Evolutionary conservation across 1,140 invertebrate genomes (phyloP), one percentile per base, ranked within the genome.

Genomic region (Cardiocondyla obscurior): DNA sequence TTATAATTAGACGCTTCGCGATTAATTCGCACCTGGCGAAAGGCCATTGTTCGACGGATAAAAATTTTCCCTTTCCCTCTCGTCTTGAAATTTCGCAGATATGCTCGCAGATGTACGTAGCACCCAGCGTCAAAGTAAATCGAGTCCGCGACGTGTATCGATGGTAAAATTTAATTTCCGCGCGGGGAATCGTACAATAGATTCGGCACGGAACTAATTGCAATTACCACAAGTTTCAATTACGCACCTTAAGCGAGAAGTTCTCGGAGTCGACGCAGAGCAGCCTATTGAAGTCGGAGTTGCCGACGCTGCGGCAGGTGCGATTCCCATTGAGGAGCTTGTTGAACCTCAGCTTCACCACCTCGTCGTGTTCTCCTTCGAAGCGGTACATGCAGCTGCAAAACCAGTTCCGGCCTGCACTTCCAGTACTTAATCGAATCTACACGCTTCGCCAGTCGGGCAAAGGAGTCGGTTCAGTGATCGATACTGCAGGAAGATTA

Each of bases 301-400:
- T 95, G 84, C 95, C 93, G 76, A 95, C 93, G 86, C 96, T 96
- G 30, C 95, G 94, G 85, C 96, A 97, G 19, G 94, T 94, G 6
- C 96, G 94, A 84, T 96, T 95, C 7, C 95, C 94, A 22, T 97
- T 96, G 33, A 95, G 94, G 0, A 98, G 94, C 74, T 95, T 95
- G 25, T 95, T 96, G 73, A 97, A 94, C 49, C 96, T 95, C 42
- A 97, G 93, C 55, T 96, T 95, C 3, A 98, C 96, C 33, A 96
- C 94, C 91, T 98, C 97, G 44, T 97, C 97, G 42, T 96, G 95
- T 87, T 97, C 96, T 0, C 96, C 97, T 94, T 97, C 97, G 88
- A 98, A 98, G 42, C 97, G 96, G 92, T 98, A 98, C 28, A 97
- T 95, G 92, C 97, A 98, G 92, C 96, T 97, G 94, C 65, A 95